Percentiles rank a stretch among this genome's conserved stretches.
phyloP scores from a whole-genome alignment of 2,113 vertebrate species.

The Chaenogobius annularis region DNA sequence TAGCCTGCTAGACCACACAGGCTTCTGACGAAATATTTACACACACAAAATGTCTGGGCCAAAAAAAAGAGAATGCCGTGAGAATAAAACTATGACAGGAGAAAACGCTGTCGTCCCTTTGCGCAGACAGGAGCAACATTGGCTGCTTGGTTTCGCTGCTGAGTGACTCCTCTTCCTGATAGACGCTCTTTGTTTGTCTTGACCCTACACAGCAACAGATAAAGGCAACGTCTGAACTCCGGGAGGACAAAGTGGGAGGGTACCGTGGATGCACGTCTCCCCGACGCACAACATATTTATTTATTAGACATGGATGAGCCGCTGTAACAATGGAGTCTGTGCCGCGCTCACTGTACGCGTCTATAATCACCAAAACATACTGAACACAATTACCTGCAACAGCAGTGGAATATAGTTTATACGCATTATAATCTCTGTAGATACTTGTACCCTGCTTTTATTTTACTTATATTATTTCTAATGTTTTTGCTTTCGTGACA shows the following conservation, averaged over 20 bases:
- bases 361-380: background rate
- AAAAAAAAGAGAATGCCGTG: no score
- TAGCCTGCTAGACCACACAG: background rate
- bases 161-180: constrained; percentile 46
- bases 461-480: background rate
- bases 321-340: background rate
- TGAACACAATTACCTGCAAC: constrained; percentile 21
- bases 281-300: constrained; percentile 18
- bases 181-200: constrained; percentile 46
- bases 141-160: constrained; percentile 17
- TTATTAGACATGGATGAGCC: background rate
- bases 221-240: constrained; percentile 45
- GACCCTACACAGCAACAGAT: constrained; percentile 42
- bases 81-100: no score
- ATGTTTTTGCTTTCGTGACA: background rate
- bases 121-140: background rate
- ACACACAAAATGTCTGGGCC: background rate
- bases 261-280: constrained; percentile 23
- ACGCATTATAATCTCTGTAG: background rate
- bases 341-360: background rate
- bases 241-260: constrained; percentile 51
- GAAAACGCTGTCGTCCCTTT: background rate
- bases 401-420: background rate
- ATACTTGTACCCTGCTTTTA: background rate
- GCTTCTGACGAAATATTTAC: background rate